These are phyloP conservation scores for Amphiprion percula DNA, from an alignment of 2,113 vertebrate genomes.

Conservation along the genomic window DNA sequence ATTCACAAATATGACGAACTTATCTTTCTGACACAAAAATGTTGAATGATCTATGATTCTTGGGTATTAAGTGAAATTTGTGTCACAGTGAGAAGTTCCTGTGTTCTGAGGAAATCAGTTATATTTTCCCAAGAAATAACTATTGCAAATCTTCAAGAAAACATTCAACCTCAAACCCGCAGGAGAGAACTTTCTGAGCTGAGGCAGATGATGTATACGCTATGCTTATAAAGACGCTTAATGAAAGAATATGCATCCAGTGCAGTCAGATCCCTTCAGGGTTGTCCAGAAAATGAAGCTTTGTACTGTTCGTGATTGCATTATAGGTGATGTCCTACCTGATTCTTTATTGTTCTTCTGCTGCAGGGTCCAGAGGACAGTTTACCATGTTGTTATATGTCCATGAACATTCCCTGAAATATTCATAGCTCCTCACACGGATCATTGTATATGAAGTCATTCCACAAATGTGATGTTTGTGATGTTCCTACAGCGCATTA, in stretches of 20 bases:
- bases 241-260: slow-evolving; percentile 31
- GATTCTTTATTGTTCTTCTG: slow-evolving; percentile 1
- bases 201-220: slow-evolving; percentile 14
- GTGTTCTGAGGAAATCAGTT: not conserved
- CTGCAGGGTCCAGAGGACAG: not conserved
- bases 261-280: slow-evolving; percentile 7
- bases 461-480: not conserved
- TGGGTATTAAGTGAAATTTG: not conserved
- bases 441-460: not conserved
- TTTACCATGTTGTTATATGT: slow-evolving; percentile 3
- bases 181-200: not conserved
- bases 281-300: slow-evolving; percentile 29
- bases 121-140: not conserved
- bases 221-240: slow-evolving; percentile 27
- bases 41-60: not conserved
- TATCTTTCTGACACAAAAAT: too few species aligned
- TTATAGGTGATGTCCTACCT: slow-evolving; percentile 9
- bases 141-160: slow-evolving; percentile 12
- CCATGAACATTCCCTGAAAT: not conserved
- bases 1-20: too few species aligned
- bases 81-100: not conserved
- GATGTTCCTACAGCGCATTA: not conserved
- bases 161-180: not conserved
- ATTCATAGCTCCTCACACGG: not conserved
- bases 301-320: slow-evolving; percentile 24